phyloP scores from a whole-genome alignment of 2,888 invertebrate genomes.

The Limnephilus lunatus region DNA sequence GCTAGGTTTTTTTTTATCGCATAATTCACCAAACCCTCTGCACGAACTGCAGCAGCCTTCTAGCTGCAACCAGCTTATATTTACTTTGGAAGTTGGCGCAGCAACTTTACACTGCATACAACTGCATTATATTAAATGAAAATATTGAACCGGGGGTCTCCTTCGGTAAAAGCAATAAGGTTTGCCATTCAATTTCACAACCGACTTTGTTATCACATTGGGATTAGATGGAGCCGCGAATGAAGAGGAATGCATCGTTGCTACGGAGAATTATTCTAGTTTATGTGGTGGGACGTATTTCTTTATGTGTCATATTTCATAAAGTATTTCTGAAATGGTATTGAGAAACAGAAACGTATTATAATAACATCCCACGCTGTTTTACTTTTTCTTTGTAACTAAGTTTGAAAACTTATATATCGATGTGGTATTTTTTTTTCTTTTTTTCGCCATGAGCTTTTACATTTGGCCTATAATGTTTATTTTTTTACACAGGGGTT shows the following conservation, averaged over 20 bases:
- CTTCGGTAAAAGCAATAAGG: neutral
- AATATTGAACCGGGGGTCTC: constrained; percentile 9
- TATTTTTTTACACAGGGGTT: too few relatives aligned
- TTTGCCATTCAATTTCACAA: neutral
- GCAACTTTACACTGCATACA: constrained; percentile 32
- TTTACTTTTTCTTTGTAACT: too few relatives aligned
- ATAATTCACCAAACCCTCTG: neutral
- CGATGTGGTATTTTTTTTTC: too few relatives aligned
- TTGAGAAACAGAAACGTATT: neutral
- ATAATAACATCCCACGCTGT: too few relatives aligned
- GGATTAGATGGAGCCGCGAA: neutral
- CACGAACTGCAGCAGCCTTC: neutral
- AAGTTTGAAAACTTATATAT: too few relatives aligned
- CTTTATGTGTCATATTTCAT: neutral
- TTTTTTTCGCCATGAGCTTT: too few relatives aligned
- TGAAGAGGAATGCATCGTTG: neutral
- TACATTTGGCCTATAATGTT: too few relatives aligned
- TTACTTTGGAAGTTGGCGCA: constrained; percentile 26
- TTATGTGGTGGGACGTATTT: neutral
- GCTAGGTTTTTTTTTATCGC: neutral
- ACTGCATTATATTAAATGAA: constrained; percentile 38
- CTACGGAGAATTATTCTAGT: neutral
- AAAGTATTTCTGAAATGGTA: neutral
- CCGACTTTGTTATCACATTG: constrained; percentile 2
- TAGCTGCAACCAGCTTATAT: neutral